Evolutionary conservation across 2,113 vertebrate genomes (phyloP), one percentile per base, ranked within the genome.

Genomic region (Eidolon helvum): DNA sequence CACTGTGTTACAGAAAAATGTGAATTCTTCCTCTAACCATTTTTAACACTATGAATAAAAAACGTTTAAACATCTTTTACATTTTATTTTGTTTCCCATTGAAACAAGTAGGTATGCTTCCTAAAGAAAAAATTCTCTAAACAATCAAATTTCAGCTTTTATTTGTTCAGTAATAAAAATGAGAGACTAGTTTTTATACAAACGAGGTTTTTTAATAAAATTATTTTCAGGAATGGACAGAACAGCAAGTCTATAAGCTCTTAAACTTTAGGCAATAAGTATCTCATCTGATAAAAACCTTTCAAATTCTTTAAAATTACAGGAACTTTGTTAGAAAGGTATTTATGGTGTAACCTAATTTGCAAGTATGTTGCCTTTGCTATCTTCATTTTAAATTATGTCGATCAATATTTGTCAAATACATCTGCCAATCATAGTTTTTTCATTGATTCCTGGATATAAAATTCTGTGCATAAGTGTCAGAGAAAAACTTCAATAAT

Each of bases 41-140:
- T 97, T 77, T 94, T 92, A 97, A 40, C 78, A 86, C 78, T 40
- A 22, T 75, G 65, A 96, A 97, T 61, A 74, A 98, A 80, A 97
- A 63, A 59, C 93, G 87, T 33, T 96, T 97, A 95, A 98, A 97
- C 7, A 89, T 57, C 12, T 82, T 85, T 96, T 88, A 53, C 71
- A 88, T 96, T 96, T 97, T 95, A 68, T 85, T 77, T 88, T 95
- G 55, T 61, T 85, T 2, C 26, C 4, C 26, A 96, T 55, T 83
- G 55, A 91, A 90, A 92, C 12, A 87, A 87, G 48, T 30, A 28
- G 61, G 90, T 0, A 26, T 16, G n/a, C 69, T 57, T 78, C 85
- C 79, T 83, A 59, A 55, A 9, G 22, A 38, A 0, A 77, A 89
- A 50, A 87, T 55, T 11, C 2, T 90, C 78, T 95, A 14, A 90